Conservation (phyloP, 1,140 invertebrate genomes). For the Lasioglossum baleicum region DNA sequence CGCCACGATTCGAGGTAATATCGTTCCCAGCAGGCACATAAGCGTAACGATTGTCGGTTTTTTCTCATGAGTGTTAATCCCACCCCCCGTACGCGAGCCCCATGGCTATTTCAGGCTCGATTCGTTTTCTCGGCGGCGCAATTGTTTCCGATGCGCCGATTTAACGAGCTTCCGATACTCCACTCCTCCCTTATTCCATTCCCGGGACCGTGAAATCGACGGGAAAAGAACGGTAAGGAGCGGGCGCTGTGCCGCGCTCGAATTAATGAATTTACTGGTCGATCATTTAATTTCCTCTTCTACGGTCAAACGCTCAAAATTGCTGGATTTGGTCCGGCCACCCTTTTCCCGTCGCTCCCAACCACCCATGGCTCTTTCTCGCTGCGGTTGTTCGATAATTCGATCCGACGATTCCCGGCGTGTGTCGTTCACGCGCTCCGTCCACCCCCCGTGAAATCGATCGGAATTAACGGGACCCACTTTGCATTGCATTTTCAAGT, state of each 20-base stretch:
- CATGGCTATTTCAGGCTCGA: neutral
- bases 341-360: neutral
- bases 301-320: constrained; percentile 50
- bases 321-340: constrained; percentile 32
- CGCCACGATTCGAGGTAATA: neutral
- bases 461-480: neutral
- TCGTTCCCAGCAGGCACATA: neutral
- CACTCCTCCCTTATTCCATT: constrained; percentile 9
- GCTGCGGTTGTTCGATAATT: neutral
- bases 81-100: constrained; percentile 8
- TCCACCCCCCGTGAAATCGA: neutral
- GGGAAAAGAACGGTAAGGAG: constrained; percentile 42
- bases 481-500: neutral
- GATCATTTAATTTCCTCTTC: constrained; percentile 58
- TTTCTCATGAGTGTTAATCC: constrained; percentile 43
- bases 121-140: constrained; percentile 2
- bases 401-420: constrained; percentile 15
- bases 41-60: constrained; percentile 30
- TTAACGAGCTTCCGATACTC: constrained; percentile 44
- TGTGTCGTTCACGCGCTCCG: neutral
- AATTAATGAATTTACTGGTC: constrained; percentile 62
- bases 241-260: constrained; percentile 11
- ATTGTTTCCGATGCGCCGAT: constrained; percentile 53
- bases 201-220: constrained; percentile 40
- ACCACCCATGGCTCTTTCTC: constrained; percentile 1